phyloP scores from a whole-genome alignment of 2,797 vertebrate genomes.

The Nannoperca australis region DNA sequence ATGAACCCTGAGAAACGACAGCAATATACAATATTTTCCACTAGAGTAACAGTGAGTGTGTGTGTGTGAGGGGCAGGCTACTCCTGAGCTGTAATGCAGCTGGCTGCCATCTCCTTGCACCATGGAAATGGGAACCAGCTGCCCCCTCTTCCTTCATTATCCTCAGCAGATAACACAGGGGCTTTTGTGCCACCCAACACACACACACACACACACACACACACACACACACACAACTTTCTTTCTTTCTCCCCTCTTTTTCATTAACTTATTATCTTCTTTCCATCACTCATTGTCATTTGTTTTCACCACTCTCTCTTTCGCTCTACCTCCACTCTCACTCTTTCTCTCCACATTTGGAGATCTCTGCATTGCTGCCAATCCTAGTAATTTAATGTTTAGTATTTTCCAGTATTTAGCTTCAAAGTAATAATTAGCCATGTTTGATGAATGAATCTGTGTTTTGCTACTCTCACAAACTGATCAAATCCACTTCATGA shows the following conservation, averaged over 20 bases:
- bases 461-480: not conserved
- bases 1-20: slow-evolving; percentile 68
- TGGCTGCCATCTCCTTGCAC: slow-evolving; percentile 72
- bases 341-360: slow-evolving; percentile 7
- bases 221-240: slow-evolving; percentile 21
- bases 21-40: slow-evolving; percentile 51
- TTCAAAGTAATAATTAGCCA: slow-evolving; percentile 15
- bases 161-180: slow-evolving; percentile 74
- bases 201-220: slow-evolving; percentile 23
- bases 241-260: slow-evolving; percentile 21
- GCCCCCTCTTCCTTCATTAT: slow-evolving; percentile 68
- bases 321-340: not conserved
- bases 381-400: not conserved
- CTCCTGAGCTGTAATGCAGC: slow-evolving; percentile 64
- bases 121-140: slow-evolving; percentile 84
- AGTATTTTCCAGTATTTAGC: not conserved
- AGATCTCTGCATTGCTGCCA: slow-evolving; percentile 1
- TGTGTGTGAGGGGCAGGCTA: slow-evolving; percentile 27
- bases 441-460: slow-evolving; percentile 11
- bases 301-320: not conserved
- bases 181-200: slow-evolving; percentile 63
- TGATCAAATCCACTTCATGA: not conserved
- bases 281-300: slow-evolving; percentile 30
- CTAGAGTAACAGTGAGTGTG: slow-evolving; percentile 10
- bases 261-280: slow-evolving; percentile 39